Conservation (phyloP, 1,140 invertebrate species). For the Rhysida immarginata region DNA sequence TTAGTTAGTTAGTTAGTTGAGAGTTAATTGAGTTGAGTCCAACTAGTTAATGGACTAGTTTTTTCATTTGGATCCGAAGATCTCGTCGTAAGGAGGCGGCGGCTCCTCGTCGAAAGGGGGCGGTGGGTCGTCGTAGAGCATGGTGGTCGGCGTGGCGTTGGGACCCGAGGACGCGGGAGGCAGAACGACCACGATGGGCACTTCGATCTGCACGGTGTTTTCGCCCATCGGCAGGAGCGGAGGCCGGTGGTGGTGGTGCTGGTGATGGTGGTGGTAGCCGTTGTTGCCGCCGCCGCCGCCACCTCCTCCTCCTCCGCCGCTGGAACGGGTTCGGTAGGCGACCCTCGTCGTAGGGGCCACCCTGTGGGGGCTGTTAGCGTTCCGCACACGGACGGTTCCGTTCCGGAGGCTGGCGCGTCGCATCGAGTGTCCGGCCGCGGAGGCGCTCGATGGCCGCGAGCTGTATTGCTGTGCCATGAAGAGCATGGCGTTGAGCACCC, state of each 20-base stretch:
- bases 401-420: neutral
- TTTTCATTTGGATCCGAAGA: neutral
- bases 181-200: neutral
- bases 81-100: slow-evolving; percentile 3
- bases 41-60: no score
- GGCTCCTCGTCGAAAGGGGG: slow-evolving; percentile 5
- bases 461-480: neutral
- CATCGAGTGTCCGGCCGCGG: neutral
- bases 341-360: neutral
- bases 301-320: neutral
- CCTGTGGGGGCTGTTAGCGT: neutral
- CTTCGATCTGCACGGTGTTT: slow-evolving; percentile 1
- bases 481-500: neutral
- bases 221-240: neutral
- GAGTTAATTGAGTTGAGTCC: no score
- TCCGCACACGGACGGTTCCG: neutral
- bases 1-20: no score
- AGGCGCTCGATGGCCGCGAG: neutral
- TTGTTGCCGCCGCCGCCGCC: neutral
- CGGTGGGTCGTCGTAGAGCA: neutral
- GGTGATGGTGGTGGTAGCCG: neutral
- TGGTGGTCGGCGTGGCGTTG: neutral
- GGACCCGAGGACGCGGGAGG: neutral
- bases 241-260: neutral
- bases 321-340: neutral